A percentile compares a stretch with the other conserved stretches of the same genome.
Evolutionary conservation across 2,113 vertebrate genomes (phyloP).

Genomic region (Serilophus lunatus): DNA sequence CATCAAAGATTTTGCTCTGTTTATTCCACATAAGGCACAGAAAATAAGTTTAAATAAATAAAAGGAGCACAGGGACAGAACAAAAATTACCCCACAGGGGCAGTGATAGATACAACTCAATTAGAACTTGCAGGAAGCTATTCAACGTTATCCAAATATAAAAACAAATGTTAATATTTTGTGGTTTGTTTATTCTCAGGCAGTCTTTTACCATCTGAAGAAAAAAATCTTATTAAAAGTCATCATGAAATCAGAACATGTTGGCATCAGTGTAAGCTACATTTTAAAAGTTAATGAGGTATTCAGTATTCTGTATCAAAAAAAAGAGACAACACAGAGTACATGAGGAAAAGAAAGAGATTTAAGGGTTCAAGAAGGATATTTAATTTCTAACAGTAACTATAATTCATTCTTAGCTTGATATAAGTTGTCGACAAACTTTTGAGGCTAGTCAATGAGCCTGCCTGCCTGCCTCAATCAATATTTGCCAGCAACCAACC

Average conservation of each 20-base stretch:
- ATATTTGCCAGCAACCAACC: neutral
- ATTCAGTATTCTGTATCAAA: neutral
- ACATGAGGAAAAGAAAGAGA: rapidly evolving
- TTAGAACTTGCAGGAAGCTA: neutral
- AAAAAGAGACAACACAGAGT: neutral
- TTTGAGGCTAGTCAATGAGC: neutral
- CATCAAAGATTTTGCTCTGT: neutral
- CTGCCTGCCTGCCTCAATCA: neutral
- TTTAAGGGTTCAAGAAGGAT: neutral
- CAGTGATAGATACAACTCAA: neutral
- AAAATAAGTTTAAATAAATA: neutral
- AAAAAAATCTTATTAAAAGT: neutral
- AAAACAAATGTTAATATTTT: neutral
- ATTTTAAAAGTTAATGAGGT: neutral
- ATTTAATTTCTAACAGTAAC: neutral
- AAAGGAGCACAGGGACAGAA: rapidly evolving
- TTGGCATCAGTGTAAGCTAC: neutral
- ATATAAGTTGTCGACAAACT: neutral
- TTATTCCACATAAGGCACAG: neutral
- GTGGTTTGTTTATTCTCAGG: neutral
- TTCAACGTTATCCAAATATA: neutral
- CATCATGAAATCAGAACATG: neutral
- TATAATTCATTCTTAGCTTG: neutral
- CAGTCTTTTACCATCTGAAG: neutral
- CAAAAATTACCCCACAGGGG: neutral